phyloP scores from a whole-genome alignment of 2,888 invertebrate genomes.

The Rotaria magnacalcarata region DNA sequence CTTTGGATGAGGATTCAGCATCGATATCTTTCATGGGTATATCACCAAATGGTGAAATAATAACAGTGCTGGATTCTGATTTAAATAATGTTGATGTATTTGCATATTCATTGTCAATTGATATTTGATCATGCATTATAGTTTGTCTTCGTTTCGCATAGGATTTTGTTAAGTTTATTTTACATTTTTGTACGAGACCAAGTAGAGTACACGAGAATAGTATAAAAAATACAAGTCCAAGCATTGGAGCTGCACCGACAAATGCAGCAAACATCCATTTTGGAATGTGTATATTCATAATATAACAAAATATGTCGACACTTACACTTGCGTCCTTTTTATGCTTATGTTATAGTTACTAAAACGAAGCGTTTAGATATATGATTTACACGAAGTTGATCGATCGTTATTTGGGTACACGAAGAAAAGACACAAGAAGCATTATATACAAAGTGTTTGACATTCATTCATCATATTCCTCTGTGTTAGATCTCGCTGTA shows the following conservation, averaged over 20 bases:
- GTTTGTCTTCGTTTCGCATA: neutral
- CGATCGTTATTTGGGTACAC: neutral
- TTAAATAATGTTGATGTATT: neutral
- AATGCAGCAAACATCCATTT: neutral
- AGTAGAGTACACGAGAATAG: conserved; percentile 18
- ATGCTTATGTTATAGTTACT: neutral
- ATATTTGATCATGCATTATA: neutral
- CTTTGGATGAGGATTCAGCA: neutral
- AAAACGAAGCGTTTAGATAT: neutral
- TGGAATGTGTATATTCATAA: neutral
- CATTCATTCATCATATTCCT: neutral
- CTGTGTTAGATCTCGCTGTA: neutral
- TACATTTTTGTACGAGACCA: conserved; percentile 16
- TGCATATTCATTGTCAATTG: neutral
- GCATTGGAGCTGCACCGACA: conserved; percentile 30
- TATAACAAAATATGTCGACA: neutral
- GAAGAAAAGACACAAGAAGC: neutral
- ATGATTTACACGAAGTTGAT: neutral
- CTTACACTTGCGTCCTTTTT: neutral
- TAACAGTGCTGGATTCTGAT: neutral
- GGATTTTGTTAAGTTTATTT: neutral
- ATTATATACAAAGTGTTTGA: neutral
- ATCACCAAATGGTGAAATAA: neutral
- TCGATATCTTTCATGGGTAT: conserved; percentile 25
- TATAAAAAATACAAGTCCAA: conserved; percentile 16